phyloP scores from a whole-genome alignment of 2,888 invertebrate genomes.

The Phengaris arion region DNA sequence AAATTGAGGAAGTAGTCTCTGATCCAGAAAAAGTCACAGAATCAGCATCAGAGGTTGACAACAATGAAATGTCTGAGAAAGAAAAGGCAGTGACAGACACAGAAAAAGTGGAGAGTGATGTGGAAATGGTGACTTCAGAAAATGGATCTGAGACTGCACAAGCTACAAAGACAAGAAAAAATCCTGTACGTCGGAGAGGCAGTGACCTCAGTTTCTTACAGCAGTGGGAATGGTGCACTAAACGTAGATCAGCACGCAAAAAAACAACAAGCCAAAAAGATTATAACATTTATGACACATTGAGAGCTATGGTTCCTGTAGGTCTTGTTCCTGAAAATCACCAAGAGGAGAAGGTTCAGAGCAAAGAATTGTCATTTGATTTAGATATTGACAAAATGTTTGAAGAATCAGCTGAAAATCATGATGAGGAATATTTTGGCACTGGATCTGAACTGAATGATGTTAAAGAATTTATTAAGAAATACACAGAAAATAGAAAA shows the following conservation, averaged over 20 bases:
- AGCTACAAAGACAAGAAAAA: conserved; percentile 61
- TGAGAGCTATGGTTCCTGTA: conserved; percentile 25
- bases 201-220: conserved; percentile 86
- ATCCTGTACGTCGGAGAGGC: conserved; percentile 82
- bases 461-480: conserved; percentile 81
- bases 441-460: conserved; percentile 82
- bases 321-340: conserved; percentile 16
- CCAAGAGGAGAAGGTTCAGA: conserved; percentile 43
- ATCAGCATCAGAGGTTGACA: conserved; percentile 59
- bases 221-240: conserved; percentile 88
- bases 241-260: conserved; percentile 74
- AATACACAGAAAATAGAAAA: conserved; percentile 76
- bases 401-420: conserved; percentile 66
- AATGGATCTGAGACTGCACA: conserved; percentile 47
- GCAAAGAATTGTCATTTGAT: conserved; percentile 80
- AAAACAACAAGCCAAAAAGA: conserved; percentile 48
- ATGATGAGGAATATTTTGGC: conserved; percentile 80
- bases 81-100: conserved; percentile 62
- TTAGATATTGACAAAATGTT: conserved; percentile 82
- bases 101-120: conserved; percentile 50
- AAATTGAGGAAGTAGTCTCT: conserved; percentile 45
- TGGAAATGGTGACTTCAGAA: conserved; percentile 45
- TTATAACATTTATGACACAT: conserved; percentile 25
- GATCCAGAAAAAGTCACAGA: conserved; percentile 57
- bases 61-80: conserved; percentile 68